Base-by-base conservation (phyloP, 2,113 vertebrate genomes). In the Ameiurus melas region DNA sequence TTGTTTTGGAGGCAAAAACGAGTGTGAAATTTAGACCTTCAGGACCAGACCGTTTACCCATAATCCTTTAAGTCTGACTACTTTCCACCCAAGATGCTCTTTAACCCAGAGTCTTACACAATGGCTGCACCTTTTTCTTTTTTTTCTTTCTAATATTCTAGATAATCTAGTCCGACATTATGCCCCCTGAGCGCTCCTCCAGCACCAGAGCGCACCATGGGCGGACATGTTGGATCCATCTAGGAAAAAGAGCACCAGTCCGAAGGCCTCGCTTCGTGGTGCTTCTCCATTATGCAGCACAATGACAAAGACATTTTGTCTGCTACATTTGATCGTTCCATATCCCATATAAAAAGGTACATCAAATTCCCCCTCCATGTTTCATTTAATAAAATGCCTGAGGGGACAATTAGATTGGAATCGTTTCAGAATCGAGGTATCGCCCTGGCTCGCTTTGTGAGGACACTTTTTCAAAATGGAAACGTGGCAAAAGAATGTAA, bases 251-350 rank as follows among this genome's bases (percentile, higher is more conserved):
- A 66, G 36, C 64, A 55, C 36, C 66, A 70, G 47, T 84, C 70
- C 19, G n/a, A 87, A 71, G 77, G 66, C 64, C 30, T 85, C n/a
- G 33, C 64, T 85, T 85, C 57, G 5, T 66, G 53, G 81, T 77
- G 81, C 43, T 58, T 47, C 81, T 51, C 33, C 71, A 64, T 88
- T 57, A 58, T 27, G 58, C 77, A 79, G 87, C 86, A 85, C 83
- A 81, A 75, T 83, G 91, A 91, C 91, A 91, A 90, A 85, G 90
- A 90, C 90, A 83, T 88, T 82, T 30, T 90, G 91, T 90, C 89
- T 86, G 91, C 89, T 86, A 77, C 22, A 14, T 73, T 85, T 58
- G 64, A 87, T 88, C 84, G 86, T 73, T 60, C 71, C 58, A 55
- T 83, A 75, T 51, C 78, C 66, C 33, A 20, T 75, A 53, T 39